Base-by-base conservation (phyloP, 2,888 invertebrate species). In the Pherbina coryleti region DNA sequence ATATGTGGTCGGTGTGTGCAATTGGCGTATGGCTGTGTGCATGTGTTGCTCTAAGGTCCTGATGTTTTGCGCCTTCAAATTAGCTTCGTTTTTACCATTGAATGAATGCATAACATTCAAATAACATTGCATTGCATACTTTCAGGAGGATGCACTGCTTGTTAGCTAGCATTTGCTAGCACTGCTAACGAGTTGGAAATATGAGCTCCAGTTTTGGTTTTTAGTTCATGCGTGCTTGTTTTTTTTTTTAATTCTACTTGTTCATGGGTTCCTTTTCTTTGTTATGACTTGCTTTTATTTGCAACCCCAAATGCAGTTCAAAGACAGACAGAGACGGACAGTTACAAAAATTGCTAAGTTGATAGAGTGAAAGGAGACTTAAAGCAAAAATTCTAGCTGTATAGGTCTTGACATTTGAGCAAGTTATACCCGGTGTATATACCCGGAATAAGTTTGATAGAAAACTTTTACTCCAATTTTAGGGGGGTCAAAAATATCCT, bases 81-180 rank as follows among this genome's bases (percentile, higher is more conserved):
- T 82, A 82, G 82, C 82, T 79, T 81, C 81, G 78, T 82, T 82
- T 82, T 81, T 74, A 19, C 78, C 79, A 82, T 74, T 79, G 81
- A 79, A 57, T 73, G 71, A 60, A 44, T 73, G 74, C 64, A 66
- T 49, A 66, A 66, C 49, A 57, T 49, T 28, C 51, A 64, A 4
- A 72, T 31, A 55, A 57, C 57, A 67, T 69, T 51, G 51, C 55
- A 55, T 75, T 75, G 75, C 66, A 75, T 67, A 75, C 66, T 53
- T 67, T 75, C n/a, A 66, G 75, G 75, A 67, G 62, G 11, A 44
- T 22, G 67, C 37, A 31, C 55, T 60, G 60, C 44, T 9, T 66
- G 75, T 55, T 75, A 66, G 75, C 66, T 75, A 55, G 75, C 62
- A 44, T 60, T n/a, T 37, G 44, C 14, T 44, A 11, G 28, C 53